A percentile compares a stretch with the other conserved stretches of the same genome.
phyloP scores from a whole-genome alignment of 2,797 vertebrate species.

The Scarus forsteni region DNA sequence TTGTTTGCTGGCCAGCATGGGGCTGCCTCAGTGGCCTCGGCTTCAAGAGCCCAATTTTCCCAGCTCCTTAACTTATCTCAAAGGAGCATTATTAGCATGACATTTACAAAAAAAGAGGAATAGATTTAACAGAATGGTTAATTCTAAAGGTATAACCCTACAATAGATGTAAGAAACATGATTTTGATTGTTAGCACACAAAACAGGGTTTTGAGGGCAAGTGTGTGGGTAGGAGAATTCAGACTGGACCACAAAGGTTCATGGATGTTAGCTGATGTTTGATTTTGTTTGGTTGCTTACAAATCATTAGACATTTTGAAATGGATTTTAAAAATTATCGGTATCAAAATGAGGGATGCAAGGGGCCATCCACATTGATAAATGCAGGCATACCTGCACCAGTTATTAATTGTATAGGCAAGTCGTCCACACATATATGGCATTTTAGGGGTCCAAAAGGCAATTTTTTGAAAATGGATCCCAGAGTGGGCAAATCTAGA shows the following conservation, averaged over 20 bases:
- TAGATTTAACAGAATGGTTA: conserved; percentile 66
- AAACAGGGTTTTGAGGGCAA: conserved; percentile 10
- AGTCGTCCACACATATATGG: too few relatives aligned
- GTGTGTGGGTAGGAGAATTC: conserved; percentile 52
- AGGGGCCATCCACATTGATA: too few relatives aligned
- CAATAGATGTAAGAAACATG: conserved; percentile 37
- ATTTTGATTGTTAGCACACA: conserved; percentile 15
- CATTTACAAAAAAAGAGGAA: conserved; percentile 79
- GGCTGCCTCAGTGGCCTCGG: conserved; percentile 73
- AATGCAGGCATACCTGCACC: too few relatives aligned
- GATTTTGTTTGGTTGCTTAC: too few relatives aligned
- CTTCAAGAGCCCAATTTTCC: conserved; percentile 70
- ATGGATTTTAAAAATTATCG: too few relatives aligned
- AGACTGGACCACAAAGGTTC: conserved; percentile 22
- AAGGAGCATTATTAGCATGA: conserved; percentile 77
- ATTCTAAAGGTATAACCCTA: conserved; percentile 76
- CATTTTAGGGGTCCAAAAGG: too few relatives aligned
- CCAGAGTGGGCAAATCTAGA: too few relatives aligned
- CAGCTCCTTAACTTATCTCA: conserved; percentile 74
- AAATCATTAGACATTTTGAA: too few relatives aligned
- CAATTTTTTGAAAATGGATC: too few relatives aligned
- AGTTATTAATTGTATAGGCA: too few relatives aligned
- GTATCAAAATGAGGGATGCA: too few relatives aligned
- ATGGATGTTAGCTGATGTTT: neutral
- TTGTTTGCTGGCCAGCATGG: conserved; percentile 86